Percentiles rank a stretch among this genome's conserved stretches.
Conservation (phyloP, 2,888 invertebrate species). For the Amorpha juglandis region DNA sequence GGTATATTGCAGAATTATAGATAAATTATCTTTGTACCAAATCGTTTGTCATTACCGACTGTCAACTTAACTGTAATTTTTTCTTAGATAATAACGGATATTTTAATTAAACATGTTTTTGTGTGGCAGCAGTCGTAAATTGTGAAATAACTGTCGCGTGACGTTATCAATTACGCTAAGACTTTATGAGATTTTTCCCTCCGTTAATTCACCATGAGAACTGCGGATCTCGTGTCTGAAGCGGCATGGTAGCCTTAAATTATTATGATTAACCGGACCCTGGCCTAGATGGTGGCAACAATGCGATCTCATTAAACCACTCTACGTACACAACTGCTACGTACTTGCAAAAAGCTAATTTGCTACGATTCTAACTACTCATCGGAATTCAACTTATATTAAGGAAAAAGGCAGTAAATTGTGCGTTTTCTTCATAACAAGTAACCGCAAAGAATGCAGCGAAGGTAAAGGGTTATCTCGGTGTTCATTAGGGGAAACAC, state of each 20-base stretch:
- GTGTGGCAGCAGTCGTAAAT: conserved; percentile 15
- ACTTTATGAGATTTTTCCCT: conserved; percentile 32
- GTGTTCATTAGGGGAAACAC: conserved; percentile 12
- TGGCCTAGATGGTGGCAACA: conserved; percentile 34
- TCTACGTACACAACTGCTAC: neutral
- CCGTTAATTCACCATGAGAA: conserved; percentile 31
- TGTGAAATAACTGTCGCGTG: conserved; percentile 35
- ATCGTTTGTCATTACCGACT: neutral
- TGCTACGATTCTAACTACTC: neutral
- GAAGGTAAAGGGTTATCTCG: neutral
- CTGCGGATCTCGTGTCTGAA: conserved; percentile 35
- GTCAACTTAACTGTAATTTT: neutral
- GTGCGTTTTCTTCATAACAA: neutral
- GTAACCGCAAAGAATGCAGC: neutral
- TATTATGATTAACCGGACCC: conserved; percentile 36
- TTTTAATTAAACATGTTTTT: conserved; percentile 18
- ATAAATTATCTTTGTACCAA: neutral
- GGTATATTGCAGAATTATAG: neutral
- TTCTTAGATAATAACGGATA: conserved; percentile 12
- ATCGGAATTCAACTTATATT: neutral
- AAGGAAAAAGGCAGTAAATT: neutral
- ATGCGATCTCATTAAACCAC: neutral
- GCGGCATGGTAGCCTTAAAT: conserved; percentile 31
- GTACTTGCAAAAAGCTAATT: neutral
- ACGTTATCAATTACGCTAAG: conserved; percentile 34